phyloP scores from a whole-genome alignment of 2,888 invertebrate species.

The Nephrotoma guestfalica region DNA sequence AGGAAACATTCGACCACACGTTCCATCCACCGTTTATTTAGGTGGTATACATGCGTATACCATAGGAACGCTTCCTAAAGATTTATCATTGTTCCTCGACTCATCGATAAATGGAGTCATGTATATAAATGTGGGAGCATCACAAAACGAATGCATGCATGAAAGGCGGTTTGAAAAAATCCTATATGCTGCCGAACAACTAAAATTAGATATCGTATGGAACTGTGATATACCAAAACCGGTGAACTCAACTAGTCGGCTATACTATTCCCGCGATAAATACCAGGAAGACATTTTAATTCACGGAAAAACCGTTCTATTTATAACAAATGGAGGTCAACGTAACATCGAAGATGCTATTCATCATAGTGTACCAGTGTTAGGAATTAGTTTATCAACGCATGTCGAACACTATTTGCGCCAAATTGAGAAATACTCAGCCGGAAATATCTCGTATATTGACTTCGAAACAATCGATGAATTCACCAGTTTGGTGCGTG shows the following conservation, averaged over 20 bases:
- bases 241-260: slow-evolving; percentile 15
- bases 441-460: slow-evolving; percentile 15
- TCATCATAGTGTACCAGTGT: slow-evolving; percentile 17
- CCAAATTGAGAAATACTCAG: slow-evolving; percentile 16
- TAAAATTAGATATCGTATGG: slow-evolving; percentile 16
- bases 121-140: slow-evolving; percentile 17
- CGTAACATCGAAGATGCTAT: slow-evolving; percentile 19
- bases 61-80: slow-evolving; percentile 13
- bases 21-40: slow-evolving; percentile 17
- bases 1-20: slow-evolving; percentile 17
- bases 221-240: slow-evolving; percentile 14
- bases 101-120: slow-evolving; percentile 11
- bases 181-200: slow-evolving; percentile 15
- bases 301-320: slow-evolving; percentile 15
- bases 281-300: slow-evolving; percentile 17
- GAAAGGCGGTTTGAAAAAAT: slow-evolving; percentile 14
- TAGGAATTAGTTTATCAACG: slow-evolving; percentile 17
- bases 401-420: slow-evolving; percentile 17
- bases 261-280: slow-evolving; percentile 14
- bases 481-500: slow-evolving; percentile 14
- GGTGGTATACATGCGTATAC: slow-evolving; percentile 18
- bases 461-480: slow-evolving; percentile 15
- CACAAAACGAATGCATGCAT: slow-evolving; percentile 8
- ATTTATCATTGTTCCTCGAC: slow-evolving; percentile 15
- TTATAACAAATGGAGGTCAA: slow-evolving; percentile 18